Evolutionary conservation across 2,113 vertebrate species (phyloP).

Genomic region (Circaetus gallicus): DNA sequence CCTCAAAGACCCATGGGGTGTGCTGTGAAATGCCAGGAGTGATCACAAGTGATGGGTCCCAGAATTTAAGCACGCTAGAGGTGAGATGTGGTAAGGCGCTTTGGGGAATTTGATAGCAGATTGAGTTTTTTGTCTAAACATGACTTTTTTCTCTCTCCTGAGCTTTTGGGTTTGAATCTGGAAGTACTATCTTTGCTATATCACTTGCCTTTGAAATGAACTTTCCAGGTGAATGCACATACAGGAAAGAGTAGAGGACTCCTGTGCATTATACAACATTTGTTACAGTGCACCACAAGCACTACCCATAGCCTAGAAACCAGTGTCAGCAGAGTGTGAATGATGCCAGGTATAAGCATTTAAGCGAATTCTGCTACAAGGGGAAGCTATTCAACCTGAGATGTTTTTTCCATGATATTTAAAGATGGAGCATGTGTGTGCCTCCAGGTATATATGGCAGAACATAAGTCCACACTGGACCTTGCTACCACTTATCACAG

Average conservation of each 20-base stretch:
- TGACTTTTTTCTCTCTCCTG: background rate
- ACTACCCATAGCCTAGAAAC: background rate
- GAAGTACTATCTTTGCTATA: background rate
- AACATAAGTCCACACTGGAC: background rate
- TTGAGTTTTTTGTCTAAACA: background rate
- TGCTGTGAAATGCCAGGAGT: background rate
- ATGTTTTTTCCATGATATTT: background rate
- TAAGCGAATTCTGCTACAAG: conserved; percentile 13
- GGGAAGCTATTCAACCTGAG: background rate
- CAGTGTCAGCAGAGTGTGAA: background rate
- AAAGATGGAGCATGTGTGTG: background rate
- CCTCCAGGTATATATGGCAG: background rate
- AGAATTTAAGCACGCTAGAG: background rate
- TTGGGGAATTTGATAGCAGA: background rate
- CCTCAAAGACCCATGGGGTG: background rate
- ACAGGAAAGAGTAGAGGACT: background rate
- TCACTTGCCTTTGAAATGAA: conserved; percentile 24
- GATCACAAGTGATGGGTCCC: background rate
- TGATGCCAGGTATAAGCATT: background rate
- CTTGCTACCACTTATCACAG: background rate
- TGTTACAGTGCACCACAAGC: background rate
- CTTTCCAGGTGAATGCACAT: conserved; percentile 17
- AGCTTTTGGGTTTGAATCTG: background rate
- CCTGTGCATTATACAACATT: background rate
- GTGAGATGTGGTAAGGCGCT: background rate